Evolutionary conservation across 1,140 invertebrate genomes (phyloP).

Genomic region (Mylabris phalerata): DNA sequence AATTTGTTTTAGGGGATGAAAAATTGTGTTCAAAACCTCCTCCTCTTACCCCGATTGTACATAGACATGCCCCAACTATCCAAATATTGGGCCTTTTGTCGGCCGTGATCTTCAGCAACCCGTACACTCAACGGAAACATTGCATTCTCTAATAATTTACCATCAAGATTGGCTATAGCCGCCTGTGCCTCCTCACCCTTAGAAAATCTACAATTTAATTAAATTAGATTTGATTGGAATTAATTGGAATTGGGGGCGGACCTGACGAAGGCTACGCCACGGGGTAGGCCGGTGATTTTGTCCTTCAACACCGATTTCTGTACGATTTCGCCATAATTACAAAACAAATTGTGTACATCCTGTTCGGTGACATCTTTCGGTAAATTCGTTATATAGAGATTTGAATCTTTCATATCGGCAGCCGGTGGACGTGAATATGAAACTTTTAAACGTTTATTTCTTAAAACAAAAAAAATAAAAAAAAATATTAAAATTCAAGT

Average conservation of each 20-base stretch:
- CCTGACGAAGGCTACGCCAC: conserved; percentile 90
- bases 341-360: conserved; percentile 77
- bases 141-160: conserved; percentile 74
- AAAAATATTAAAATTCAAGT: not conserved
- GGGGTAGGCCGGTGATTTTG: conserved; percentile 75
- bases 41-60: conserved; percentile 32
- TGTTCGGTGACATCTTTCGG: conserved; percentile 77
- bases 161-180: conserved; percentile 79
- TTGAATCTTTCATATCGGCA: conserved; percentile 91
- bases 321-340: conserved; percentile 80
- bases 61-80: conserved; percentile 29
- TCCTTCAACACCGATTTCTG: conserved; percentile 85
- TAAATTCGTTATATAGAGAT: conserved; percentile 89
- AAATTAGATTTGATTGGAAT: not conserved
- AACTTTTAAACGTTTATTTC: conserved; percentile 58
- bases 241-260: conserved; percentile 31
- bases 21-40: conserved; percentile 1
- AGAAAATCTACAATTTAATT: conserved; percentile 54
- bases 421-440: conserved; percentile 86
- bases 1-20: too few species aligned
- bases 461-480: conserved; percentile 12
- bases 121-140: conserved; percentile 74
- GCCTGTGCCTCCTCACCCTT: conserved; percentile 80
- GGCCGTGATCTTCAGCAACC: conserved; percentile 87
- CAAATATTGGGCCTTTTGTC: conserved; percentile 64